These are phyloP conservation scores for Stegodyphus mimosarum DNA, from an alignment of 1,140 invertebrate genomes.

Conservation along the genomic window DNA sequence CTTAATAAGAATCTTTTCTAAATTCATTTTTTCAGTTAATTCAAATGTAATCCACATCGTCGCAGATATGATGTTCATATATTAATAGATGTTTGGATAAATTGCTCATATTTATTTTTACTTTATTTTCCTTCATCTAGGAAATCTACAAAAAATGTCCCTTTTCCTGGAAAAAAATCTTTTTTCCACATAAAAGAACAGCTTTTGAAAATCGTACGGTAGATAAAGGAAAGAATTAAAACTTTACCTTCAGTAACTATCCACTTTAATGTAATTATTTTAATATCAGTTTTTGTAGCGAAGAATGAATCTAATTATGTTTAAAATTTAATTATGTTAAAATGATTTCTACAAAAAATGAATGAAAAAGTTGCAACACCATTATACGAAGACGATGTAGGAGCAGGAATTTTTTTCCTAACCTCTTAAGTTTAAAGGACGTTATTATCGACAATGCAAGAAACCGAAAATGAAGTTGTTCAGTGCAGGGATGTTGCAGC, in stretches of 20 bases:
- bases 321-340: conserved; percentile 13
- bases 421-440: conserved; percentile 4
- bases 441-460: conserved; percentile 8
- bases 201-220: too few species aligned
- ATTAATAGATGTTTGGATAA: too few species aligned
- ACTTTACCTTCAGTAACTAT: background rate
- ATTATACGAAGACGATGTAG: background rate
- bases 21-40: too few species aligned
- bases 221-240: too few species aligned
- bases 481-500: background rate
- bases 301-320: conserved; percentile 6
- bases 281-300: background rate
- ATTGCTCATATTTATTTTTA: too few species aligned
- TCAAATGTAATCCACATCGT: too few species aligned
- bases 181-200: too few species aligned
- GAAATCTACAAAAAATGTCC: too few species aligned
- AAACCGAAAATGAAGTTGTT: conserved; percentile 3
- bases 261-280: background rate
- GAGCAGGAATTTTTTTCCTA: background rate
- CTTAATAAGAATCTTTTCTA: too few species aligned
- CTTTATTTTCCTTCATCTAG: too few species aligned
- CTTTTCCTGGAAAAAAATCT: too few species aligned
- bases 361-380: background rate
- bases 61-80: too few species aligned
- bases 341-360: conserved; percentile 5